Evolutionary conservation across 1,140 invertebrate genomes (phyloP).

Genomic region (Harlomillsia oculata): DNA sequence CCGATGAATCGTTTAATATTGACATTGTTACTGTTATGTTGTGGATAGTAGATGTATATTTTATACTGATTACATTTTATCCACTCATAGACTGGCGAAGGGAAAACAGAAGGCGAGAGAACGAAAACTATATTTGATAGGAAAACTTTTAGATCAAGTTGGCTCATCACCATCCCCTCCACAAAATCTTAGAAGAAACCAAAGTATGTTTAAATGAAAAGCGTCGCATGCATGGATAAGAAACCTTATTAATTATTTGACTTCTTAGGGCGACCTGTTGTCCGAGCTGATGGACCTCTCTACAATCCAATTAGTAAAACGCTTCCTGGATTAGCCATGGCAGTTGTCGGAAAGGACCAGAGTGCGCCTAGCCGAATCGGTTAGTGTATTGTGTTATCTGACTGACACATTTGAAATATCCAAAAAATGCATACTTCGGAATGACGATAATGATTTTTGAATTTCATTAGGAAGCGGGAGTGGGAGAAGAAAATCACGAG

Average conservation of each 20-base stretch:
- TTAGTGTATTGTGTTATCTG: background rate
- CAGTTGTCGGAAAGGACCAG: constrained; percentile 5
- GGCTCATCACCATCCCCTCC: constrained; percentile 26
- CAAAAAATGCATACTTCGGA: background rate
- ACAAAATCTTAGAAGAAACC: constrained; percentile 15
- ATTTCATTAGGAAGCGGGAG: constrained; percentile 3
- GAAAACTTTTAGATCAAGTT: constrained; percentile 71
- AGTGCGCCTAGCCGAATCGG: background rate
- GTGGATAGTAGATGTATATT: background rate
- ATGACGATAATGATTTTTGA: background rate
- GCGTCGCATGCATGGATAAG: background rate
- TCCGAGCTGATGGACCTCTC: constrained; percentile 21
- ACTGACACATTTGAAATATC: too few species aligned
- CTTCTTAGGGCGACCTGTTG: background rate
- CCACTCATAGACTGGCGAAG: constrained; percentile 56
- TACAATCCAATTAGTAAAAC: constrained; percentile 27
- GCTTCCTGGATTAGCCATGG: constrained; percentile 29
- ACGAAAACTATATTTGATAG: constrained; percentile 92
- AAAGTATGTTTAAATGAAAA: constrained; percentile 13
- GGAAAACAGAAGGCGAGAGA: constrained; percentile 89
- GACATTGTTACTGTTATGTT: background rate
- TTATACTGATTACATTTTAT: background rate
- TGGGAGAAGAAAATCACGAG: constrained; percentile 17
- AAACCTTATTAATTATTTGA: background rate
- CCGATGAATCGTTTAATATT: too few species aligned